Evolutionary conservation across 2,113 vertebrate species (phyloP), one percentile per base, ranked within the genome.

Genomic region (Phyllostomus hastatus): DNA sequence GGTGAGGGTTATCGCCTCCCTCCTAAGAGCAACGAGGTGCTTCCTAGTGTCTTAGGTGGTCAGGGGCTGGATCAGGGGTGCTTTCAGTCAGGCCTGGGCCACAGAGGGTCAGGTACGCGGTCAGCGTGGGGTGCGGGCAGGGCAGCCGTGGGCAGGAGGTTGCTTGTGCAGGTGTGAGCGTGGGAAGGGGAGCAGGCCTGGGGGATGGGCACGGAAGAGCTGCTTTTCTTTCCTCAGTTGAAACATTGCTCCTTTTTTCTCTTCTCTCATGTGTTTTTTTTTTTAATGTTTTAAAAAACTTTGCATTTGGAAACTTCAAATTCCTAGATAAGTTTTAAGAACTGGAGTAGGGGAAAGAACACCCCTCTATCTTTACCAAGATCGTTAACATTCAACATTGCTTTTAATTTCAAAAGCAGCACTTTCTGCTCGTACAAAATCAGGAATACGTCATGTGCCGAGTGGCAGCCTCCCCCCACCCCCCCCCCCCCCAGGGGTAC

Each of bases 251-350:
- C 26, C 70, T 33, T 43, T 81, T 50, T 20, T 28, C 46, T 79
- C 33, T 81, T 82, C 67, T 85, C 28, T 12, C 19, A 52, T 59
- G 57, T 66, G 52, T 43, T 69, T 28, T 54, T 41, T 19, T 46
- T 69, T 46, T 67, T 59, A n/a, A 3, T 61, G 26, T 50, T 76
- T 59, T 24, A 50, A 72, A 59, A 90, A 90, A 31, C 5, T 2
- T 92, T 28, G 7, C 52, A 54, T 54, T 88, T 78, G 52, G 35
- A 95, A 86, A 67, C 64, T 82, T 94, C 66, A 64, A 78, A 69
- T 93, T 64, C 84, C 43, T 61, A 64, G 38, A 22, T 78, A n/a
- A 7, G 22, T 52, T 90, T 72, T 26, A 75, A 93, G 72, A 91
- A 66, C n/a, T 46, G 66, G 72, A 43, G 33, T 2, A 78, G 64